Evolutionary conservation across 2,113 vertebrate genomes (phyloP).

Genomic region (Rana temporaria): DNA sequence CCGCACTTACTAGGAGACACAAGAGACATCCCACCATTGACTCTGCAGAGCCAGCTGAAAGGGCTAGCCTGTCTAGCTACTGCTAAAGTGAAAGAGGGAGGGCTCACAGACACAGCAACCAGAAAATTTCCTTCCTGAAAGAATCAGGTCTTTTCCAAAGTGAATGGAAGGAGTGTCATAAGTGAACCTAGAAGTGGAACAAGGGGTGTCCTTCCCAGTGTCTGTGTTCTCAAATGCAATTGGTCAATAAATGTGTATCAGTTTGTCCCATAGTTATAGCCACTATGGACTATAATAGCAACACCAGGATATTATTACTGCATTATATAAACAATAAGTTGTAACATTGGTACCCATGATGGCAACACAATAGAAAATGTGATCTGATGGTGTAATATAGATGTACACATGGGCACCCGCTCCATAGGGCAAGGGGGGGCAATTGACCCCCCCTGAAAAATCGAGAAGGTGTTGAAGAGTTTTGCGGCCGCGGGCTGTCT

Average conservation of each 20-base stretch:
- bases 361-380: neutral
- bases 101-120: conserved; percentile 43
- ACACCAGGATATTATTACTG: neutral
- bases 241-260: neutral
- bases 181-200: conserved; percentile 38
- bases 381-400: neutral
- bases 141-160: conserved; percentile 52
- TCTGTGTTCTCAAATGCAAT: neutral
- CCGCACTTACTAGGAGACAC: conserved; percentile 49
- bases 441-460: no score
- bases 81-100: conserved; percentile 34
- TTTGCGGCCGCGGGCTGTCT: no score
- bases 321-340: neutral
- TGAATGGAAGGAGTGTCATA: conserved; percentile 48
- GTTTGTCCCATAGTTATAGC: no score
- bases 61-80: neutral
- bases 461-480: no score
- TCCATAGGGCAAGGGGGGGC: no score
- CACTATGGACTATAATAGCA: no score
- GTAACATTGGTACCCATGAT: neutral
- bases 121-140: conserved; percentile 36
- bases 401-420: no score
- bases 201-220: conserved; percentile 8
- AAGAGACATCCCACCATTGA: conserved; percentile 39
- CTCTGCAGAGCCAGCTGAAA: conserved; percentile 20